Evolutionary conservation across 2,797 vertebrate genomes (phyloP), one percentile per base, ranked within the genome.

Genomic region (Spinus pinus): DNA sequence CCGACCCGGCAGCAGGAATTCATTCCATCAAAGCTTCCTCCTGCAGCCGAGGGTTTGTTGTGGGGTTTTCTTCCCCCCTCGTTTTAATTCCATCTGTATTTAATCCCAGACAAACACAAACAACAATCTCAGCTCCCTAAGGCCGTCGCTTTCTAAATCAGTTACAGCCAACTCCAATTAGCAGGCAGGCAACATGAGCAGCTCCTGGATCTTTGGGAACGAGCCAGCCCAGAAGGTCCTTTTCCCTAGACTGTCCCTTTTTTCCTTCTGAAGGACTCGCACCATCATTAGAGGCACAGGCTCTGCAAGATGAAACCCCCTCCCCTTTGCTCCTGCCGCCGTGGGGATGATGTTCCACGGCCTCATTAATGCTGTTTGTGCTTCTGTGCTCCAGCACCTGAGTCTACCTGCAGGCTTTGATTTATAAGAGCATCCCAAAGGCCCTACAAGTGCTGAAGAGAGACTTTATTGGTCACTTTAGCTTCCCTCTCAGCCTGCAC

Each of bases 31-130:
- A 85, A 95, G 86, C 91, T 56, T 65, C 89, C 69, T 72, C 54
- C 66, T 14, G 33, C 7, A 60, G 49, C 22, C 37, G 3, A 87
- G 64, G 57, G 31, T 19, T 46, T 47, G 49, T 14, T 50, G 47
- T 30, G 47, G 18, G 22, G 15, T 12, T 17, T 39, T 13, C 9
- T 7, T 1, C 24, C 11, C 24, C 27, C 3, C 16, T 27, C 14
- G 5, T 85, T 92, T 91, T 69, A 91, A 83, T 91, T 96, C 95
- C 91, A 96, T 95, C 95, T 96, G 95, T 96, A 93, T 93, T 95
- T 96, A 96, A 96, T 96, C 93, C 94, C 92, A 94, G 91, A 84
- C 91, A 93, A 96, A 96, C 82, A 97, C 91, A 93, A 97, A 94
- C 96, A 96, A 82, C 93, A 81, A 89, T 86, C 92, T 78, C 85